Base-by-base conservation (phyloP, 1,140 invertebrate genomes). In the Drosophila lacteicornis region DNA sequence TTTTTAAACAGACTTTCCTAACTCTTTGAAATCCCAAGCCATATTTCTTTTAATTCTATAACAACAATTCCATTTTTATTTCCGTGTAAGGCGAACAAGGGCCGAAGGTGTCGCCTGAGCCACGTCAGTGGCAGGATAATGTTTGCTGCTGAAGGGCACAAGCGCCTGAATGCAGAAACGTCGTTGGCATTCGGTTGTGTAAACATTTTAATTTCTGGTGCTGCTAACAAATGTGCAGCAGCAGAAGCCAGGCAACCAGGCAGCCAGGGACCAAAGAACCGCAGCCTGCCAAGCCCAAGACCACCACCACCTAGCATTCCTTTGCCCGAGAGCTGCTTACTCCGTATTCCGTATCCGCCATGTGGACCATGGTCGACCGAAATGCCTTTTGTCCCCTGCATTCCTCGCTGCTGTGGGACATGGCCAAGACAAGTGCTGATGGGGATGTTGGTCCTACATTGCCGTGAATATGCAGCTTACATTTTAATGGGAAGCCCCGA, bases 121-220 rank as follows among this genome's bases (percentile, higher is more conserved):
- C 71, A 50, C 49, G 68, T 74, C 59, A 73, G 42, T 60, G 22
- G 47, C 62, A 71, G 30, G 58, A 59, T 74, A 76, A 76, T 76
- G 73, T 67, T 77, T 60, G 62, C 66, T 69, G 50, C 30, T 61
- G 75, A 77, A 80, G 62, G 75, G 79, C 79, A 79, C 67, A 71
- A 45, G 22, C 30, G 59, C 62, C 73, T 88, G 84, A 90, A 90
- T 88, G 70, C 74, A 73, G 25, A 79, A 79, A 84, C 79, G 81
- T 84, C 75, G 78, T 82, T 76, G 79, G 85, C 85, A 78, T 78
- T 86, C 65, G 71, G 85, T 90, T 90, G 85, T 90, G 85, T 90
- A 90, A 90, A 90, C 85, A 90, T 90, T 90, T 90, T 90, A 90
- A 90, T 90, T 90, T 90, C 82, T 74, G 70, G 75, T 76, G 79